phyloP scores from a whole-genome alignment of 2,113 vertebrate species.

The Amblyornis subalaris region DNA sequence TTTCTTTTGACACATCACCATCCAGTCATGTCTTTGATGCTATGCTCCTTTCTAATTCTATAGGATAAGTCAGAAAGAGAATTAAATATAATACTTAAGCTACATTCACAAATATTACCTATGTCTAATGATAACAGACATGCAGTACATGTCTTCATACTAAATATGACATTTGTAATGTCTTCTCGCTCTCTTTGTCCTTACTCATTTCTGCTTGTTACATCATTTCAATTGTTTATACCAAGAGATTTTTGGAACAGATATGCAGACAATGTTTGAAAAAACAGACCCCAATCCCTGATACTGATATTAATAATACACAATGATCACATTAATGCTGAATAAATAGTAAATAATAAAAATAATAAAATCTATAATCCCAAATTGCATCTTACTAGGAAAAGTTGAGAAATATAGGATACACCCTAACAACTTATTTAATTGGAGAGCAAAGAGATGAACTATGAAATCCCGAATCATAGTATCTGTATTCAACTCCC shows the following conservation, averaged over 20 bases:
- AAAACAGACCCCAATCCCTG: background rate
- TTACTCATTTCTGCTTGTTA: background rate
- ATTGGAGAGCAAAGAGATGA: background rate
- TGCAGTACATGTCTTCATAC: background rate
- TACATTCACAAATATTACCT: background rate
- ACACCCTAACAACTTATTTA: background rate
- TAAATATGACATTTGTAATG: background rate
- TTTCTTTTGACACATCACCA: background rate
- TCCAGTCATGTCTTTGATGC: background rate
- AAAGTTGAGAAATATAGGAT: background rate
- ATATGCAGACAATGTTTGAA: background rate
- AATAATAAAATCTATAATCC: background rate
- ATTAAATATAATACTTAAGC: background rate
- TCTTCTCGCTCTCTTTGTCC: background rate
- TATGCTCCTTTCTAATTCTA: background rate
- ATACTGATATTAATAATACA: background rate
- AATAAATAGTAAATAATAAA: background rate
- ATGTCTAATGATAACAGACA: background rate
- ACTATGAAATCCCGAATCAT: background rate
- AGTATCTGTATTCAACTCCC: background rate
- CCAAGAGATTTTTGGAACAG: background rate
- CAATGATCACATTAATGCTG: background rate
- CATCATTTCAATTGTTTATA: background rate
- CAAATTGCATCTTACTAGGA: background rate
- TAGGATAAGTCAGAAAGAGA: background rate